Conservation (phyloP, 2,888 invertebrate species). For the Capitulum mitella region DNA sequence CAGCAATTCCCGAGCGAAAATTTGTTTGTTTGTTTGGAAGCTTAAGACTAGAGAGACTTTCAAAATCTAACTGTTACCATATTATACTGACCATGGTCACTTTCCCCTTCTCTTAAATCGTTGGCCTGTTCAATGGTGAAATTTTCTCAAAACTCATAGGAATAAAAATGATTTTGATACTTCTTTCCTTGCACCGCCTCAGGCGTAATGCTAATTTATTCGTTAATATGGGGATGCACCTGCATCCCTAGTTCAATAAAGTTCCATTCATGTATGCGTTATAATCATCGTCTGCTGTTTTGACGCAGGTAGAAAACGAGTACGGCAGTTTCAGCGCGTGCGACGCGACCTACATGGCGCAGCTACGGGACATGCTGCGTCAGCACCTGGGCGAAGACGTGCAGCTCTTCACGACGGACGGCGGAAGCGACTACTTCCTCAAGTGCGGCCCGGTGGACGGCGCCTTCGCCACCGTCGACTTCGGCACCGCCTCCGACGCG, state of each 20-base stretch:
- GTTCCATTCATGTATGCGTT: neutral
- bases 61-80: too few relatives aligned
- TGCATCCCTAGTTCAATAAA: too few relatives aligned
- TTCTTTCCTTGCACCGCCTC: neutral
- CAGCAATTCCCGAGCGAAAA: too few relatives aligned
- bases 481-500: slow-evolving; percentile 36
- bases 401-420: slow-evolving; percentile 77
- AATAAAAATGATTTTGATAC: slow-evolving; percentile 18
- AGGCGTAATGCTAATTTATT: neutral
- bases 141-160: too few relatives aligned
- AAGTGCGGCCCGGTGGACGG: slow-evolving; percentile 61
- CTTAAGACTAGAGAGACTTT: too few relatives aligned
- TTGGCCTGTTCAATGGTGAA: too few relatives aligned
- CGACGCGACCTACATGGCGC: slow-evolving; percentile 59
- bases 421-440: slow-evolving; percentile 49
- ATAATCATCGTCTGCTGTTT: slow-evolving; percentile 17
- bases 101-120: too few relatives aligned
- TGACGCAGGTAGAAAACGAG: slow-evolving; percentile 83
- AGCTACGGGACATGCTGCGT: slow-evolving; percentile 57
- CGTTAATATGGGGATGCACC: too few relatives aligned
- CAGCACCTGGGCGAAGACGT: slow-evolving; percentile 56
- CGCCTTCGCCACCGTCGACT: slow-evolving; percentile 60
- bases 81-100: too few relatives aligned
- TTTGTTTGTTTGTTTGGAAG: too few relatives aligned
- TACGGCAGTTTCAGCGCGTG: slow-evolving; percentile 75